These are phyloP conservation scores for Melanaphis sacchari DNA, from an alignment of 1,140 invertebrate genomes.

Conservation along the genomic window DNA sequence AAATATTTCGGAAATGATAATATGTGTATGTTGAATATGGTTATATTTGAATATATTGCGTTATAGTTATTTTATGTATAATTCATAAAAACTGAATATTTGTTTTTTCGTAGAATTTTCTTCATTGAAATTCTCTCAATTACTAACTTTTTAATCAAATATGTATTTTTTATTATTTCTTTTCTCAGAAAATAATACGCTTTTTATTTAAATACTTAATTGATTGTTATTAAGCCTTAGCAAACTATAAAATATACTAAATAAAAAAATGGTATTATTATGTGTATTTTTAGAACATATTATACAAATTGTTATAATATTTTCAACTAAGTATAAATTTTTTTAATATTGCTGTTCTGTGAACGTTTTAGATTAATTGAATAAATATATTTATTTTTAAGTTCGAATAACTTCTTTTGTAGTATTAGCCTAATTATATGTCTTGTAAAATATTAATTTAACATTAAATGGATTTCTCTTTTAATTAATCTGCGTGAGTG, in stretches of 20 bases:
- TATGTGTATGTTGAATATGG: too few relatives aligned
- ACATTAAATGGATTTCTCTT: neutral
- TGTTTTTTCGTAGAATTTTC: neutral
- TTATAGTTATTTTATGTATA: neutral
- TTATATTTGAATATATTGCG: neutral
- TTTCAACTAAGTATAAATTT: neutral
- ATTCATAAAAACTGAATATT: too few relatives aligned
- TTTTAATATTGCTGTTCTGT: neutral
- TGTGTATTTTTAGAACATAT: neutral
- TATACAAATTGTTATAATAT: neutral
- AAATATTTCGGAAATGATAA: too few relatives aligned
- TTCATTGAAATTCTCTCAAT: neutral
- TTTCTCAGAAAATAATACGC: too few relatives aligned
- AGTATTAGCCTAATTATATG: neutral
- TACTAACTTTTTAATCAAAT: too few relatives aligned
- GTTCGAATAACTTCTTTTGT: neutral
- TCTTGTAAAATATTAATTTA: slow-evolving; percentile 4
- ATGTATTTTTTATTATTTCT: too few relatives aligned
- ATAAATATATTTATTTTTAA: neutral
- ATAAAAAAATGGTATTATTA: neutral
- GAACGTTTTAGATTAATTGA: neutral
- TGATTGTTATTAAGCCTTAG: neutral
- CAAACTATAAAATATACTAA: neutral
- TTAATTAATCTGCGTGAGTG: slow-evolving; percentile 10
- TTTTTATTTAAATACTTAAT: too few relatives aligned